Conservation (phyloP, 2,113 vertebrate genomes). For the Thalassarche chlororhynchos region DNA sequence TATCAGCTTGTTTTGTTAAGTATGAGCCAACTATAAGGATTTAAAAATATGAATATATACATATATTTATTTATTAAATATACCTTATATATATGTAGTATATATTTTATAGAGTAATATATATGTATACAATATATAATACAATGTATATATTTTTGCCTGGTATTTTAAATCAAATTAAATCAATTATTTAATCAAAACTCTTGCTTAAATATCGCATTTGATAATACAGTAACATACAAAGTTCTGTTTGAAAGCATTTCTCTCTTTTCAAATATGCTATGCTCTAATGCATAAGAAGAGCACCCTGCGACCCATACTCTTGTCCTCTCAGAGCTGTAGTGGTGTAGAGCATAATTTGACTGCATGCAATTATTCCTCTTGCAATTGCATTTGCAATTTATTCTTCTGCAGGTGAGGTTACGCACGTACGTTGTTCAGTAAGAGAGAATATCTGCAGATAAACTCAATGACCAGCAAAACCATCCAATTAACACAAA, state of each 20-base stretch:
- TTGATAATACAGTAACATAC: not conserved
- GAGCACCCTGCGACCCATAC: accelerated
- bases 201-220: not conserved
- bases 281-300: not conserved
- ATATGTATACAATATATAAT: not conserved
- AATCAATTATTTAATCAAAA: not conserved
- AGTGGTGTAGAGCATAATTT: not conserved
- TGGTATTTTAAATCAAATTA: not conserved
- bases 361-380: not conserved
- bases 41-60: not conserved
- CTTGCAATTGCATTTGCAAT: not conserved
- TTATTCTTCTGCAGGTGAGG: not conserved
- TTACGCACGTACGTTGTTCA: not conserved
- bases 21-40: not conserved
- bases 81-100: not conserved
- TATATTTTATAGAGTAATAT: not conserved
- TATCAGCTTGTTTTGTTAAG: not conserved
- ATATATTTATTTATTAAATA: not conserved
- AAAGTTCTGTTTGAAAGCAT: not conserved
- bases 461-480: not conserved
- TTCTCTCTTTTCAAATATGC: not conserved
- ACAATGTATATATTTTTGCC: not conserved
- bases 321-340: not conserved
- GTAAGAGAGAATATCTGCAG: not conserved
- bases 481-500: not conserved